These are phyloP conservation scores for Xiphophorus maculatus DNA, from an alignment of 2,113 vertebrate species.

Conservation along the genomic window DNA sequence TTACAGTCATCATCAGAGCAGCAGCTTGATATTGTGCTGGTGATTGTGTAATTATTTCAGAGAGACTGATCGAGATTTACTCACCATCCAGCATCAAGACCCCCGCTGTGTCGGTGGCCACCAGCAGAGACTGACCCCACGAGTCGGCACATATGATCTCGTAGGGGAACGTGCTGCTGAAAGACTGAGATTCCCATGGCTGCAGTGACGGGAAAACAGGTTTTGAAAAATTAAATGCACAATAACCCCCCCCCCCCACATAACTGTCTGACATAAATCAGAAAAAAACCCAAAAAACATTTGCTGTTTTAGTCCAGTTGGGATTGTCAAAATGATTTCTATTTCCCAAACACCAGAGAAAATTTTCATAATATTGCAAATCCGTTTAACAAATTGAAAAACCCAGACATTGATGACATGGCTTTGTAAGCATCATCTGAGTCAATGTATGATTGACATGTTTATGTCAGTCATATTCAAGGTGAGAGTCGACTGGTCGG, in stretches of 20 bases:
- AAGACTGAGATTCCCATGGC: slow-evolving; percentile 98
- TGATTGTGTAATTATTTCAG: slow-evolving; percentile 47
- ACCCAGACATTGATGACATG: no score
- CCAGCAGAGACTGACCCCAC: slow-evolving; percentile 94
- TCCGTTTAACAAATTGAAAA: no score
- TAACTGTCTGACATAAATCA: background rate
- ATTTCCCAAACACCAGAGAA: no score
- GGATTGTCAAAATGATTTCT: no score
- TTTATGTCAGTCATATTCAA: background rate
- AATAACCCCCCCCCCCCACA: background rate
- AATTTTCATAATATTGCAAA: no score
- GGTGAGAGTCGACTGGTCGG: background rate
- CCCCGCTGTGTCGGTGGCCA: slow-evolving; percentile 91
- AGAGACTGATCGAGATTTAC: slow-evolving; percentile 51
- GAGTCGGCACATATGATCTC: slow-evolving; percentile 94
- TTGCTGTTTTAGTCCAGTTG: background rate
- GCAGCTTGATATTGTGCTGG: slow-evolving; percentile 31
- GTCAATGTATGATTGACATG: background rate
- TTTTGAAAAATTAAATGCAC: background rate
- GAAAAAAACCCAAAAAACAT: background rate
- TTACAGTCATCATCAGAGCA: slow-evolving; percentile 29
- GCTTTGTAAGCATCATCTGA: no score
- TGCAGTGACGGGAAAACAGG: slow-evolving; percentile 61
- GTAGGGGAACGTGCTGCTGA: slow-evolving; percentile 93
- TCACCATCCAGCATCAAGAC: slow-evolving; percentile 88